Evolutionary conservation across 2,888 invertebrate species (phyloP), one percentile per base, ranked within the genome.

Genomic region (Tuberolachnus salignus): DNA sequence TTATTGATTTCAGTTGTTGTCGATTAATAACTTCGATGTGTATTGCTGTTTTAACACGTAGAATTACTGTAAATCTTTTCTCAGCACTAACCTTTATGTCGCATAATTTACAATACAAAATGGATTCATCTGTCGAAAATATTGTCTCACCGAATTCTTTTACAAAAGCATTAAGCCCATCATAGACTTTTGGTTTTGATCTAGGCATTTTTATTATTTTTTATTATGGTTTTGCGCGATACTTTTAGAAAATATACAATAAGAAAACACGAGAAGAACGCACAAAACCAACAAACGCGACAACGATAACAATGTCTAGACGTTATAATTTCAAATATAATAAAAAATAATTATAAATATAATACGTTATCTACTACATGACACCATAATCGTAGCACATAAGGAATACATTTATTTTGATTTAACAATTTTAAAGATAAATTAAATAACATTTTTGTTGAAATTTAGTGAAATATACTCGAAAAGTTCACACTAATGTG

Each of bases 51-150:
- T 67, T 67, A 8, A 51, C 8, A 51, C 51, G 49, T 67, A 23
- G 51, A 23, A 67, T 67, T 14, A 67, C 67, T 23, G 49, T 49
- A 23, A 67, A 67, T 67, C 23, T 67, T 16, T 67, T 67, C 67
- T 67, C 67, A 67, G 67, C 67, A 49, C 51, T 49, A 49, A 49
- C 49, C 42, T 49, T 49, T 26, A 67, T 49, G 63, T 64, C 44
- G 44, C 63, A 64, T 64, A 64, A 51, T 67, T 67, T 53, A 53
- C 19, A 55, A 21, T 21, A 19, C 11, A 21, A 55, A 9, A 55
- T 11, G 21, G 19, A 19, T 55, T 21, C 19, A 55, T 19, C 21
- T 55, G 55, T 19, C 21, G 46, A 49, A 8, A 49, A 49, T 49
- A 49, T 49, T 49, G 46, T 49, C 14, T 49, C 14, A 14, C 11